Conservation (phyloP, 2,888 invertebrate species). For the Drosophila pullipes region DNA sequence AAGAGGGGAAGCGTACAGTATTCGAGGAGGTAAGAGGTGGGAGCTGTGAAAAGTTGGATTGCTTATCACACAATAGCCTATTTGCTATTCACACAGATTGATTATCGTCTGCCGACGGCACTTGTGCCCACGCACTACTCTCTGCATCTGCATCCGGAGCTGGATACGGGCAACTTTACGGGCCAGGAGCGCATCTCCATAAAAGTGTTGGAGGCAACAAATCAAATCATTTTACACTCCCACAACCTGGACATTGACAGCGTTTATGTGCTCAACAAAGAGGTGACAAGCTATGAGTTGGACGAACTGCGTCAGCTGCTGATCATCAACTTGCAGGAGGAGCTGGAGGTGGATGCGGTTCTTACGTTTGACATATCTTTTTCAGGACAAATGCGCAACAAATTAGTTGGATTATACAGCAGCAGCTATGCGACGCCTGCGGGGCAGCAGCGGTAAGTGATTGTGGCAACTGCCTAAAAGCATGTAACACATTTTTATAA, state of each 20-base stretch:
- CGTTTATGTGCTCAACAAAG: conserved; percentile 43
- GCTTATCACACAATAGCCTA: not conserved
- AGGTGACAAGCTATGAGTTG: conserved; percentile 48
- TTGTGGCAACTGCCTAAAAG: conserved; percentile 33
- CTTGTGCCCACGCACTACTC: conserved; percentile 89
- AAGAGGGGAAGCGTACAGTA: conserved; percentile 32
- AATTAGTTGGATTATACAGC: conserved; percentile 91
- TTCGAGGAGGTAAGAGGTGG: conserved; percentile 37
- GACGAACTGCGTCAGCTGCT: conserved; percentile 72
- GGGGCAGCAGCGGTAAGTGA: conserved; percentile 85
- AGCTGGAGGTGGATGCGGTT: conserved; percentile 73
- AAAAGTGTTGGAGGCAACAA: conserved; percentile 84
- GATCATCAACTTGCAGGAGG: conserved; percentile 63
- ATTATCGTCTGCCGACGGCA: conserved; percentile 87
- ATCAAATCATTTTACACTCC: conserved; percentile 87
- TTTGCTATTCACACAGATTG: conserved; percentile 39
- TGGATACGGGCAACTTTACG: conserved; percentile 86
- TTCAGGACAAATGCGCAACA: conserved; percentile 88
- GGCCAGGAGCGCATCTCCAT: conserved; percentile 87
- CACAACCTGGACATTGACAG: conserved; percentile 86
- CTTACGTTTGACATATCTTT: conserved; percentile 87
- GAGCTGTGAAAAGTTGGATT: not conserved
- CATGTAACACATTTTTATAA: conserved; percentile 35
- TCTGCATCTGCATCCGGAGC: conserved; percentile 88
- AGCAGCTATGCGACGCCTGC: conserved; percentile 87